Evolutionary conservation across 2,888 invertebrate species (phyloP).

Genomic region (Alentia gelatinosa): DNA sequence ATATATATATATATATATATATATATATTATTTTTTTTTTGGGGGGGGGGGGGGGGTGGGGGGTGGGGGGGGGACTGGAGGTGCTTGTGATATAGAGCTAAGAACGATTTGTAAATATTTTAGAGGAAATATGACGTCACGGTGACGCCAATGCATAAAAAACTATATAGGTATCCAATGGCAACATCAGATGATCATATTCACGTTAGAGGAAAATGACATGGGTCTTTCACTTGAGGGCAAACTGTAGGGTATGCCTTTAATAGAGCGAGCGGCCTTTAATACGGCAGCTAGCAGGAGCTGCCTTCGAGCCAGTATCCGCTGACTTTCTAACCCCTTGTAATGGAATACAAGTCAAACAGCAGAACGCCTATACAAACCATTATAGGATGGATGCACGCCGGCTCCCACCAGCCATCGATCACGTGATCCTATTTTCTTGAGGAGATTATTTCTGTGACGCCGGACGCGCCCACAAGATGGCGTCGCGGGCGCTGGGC

Average conservation of each 20-base stretch:
- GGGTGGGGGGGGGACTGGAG: too few species aligned
- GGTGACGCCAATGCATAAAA: too few species aligned
- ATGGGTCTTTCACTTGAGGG: too few species aligned
- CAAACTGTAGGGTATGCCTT: neutral
- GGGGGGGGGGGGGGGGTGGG: too few species aligned
- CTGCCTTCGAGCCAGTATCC: neutral
- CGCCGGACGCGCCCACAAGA: neutral
- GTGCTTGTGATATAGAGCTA: too few species aligned
- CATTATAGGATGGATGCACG: slow-evolving; percentile 5
- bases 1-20: too few species aligned
- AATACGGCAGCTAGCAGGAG: neutral
- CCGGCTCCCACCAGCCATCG: neutral
- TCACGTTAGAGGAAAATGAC: too few species aligned
- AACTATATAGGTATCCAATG: too few species aligned
- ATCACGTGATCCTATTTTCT: slow-evolving; percentile 46
- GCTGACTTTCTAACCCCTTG: slow-evolving; percentile 39
- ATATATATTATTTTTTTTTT: too few species aligned
- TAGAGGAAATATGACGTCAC: too few species aligned
- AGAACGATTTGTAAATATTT: too few species aligned
- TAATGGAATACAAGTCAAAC: slow-evolving; percentile 50
- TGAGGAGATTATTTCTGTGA: slow-evolving; percentile 36
- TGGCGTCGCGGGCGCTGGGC: neutral
- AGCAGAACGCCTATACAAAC: slow-evolving; percentile 37
- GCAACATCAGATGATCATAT: too few species aligned
- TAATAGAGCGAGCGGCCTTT: neutral